These are phyloP conservation scores for Boloria selene DNA, from an alignment of 2,888 invertebrate species.

Conservation along the genomic window DNA sequence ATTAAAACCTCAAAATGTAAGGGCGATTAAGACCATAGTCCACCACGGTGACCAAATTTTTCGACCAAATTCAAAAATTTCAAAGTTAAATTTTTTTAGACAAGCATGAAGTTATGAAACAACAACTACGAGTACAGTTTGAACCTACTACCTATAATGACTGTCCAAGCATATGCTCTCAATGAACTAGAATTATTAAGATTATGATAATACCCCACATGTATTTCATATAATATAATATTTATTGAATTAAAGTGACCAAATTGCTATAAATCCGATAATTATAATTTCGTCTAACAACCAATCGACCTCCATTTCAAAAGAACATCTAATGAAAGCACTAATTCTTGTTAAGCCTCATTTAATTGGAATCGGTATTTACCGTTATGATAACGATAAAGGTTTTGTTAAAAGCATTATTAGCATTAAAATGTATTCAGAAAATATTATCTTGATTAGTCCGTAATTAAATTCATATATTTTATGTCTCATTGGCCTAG, in stretches of 20 bases:
- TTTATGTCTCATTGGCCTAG: background rate
- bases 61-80: too few species aligned
- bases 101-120: too few species aligned
- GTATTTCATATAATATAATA: too few species aligned
- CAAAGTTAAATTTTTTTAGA: too few species aligned
- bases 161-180: too few species aligned
- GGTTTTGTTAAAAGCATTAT: constrained; percentile 6
- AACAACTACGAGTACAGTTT: too few species aligned
- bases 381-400: constrained; percentile 11
- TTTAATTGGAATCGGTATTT: constrained; percentile 21
- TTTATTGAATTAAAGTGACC: background rate
- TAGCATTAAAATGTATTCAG: constrained; percentile 9
- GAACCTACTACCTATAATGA: too few species aligned
- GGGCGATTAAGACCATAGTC: too few species aligned
- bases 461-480: background rate
- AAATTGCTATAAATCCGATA: constrained; percentile 8
- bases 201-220: too few species aligned
- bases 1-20: too few species aligned
- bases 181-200: too few species aligned
- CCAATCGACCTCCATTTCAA: constrained; percentile 8
- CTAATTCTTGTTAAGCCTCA: constrained; percentile 12
- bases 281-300: constrained; percentile 19
- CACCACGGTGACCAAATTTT: too few species aligned
- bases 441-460: background rate
- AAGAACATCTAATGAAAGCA: constrained; percentile 16